Base-by-base conservation (phyloP, 2,797 vertebrate genomes). In the Eremophila alpestris region DNA sequence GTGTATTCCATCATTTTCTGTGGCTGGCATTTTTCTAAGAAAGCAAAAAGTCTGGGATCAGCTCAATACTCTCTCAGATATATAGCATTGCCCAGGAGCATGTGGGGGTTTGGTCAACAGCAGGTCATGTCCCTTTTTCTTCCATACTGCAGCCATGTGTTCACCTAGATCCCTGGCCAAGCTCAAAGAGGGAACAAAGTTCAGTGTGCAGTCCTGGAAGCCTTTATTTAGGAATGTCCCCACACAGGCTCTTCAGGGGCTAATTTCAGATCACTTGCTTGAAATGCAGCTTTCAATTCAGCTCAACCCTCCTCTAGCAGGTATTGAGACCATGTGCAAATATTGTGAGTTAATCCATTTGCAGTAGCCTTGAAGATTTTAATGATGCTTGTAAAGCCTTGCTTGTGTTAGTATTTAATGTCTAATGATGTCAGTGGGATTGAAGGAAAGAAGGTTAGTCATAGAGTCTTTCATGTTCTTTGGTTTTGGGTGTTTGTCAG, bases 71-170 rank as follows among this genome's bases (percentile, higher is more conserved):
- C 26, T 79, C 51, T 69, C 29, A 11, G 10, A 21, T 38, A 54
- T 4, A 23, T 7, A 40, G 6, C n/a, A 15, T 34, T 79, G 26
- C 23, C 32, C 16, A 59, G 67, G 38, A 75, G 48, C 1, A 0
- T 2, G 0, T 14, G 49, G 22, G 65, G 21, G 13, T 77, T 76
- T 41, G 41, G 11, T 59, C 26, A 62, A 40, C 15, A 79, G 27
- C 43, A 76, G 45, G 40, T 69, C 71, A 59, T 11, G 45, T 68
- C 8, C 14, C 5, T 70, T 92, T 82, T 83, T 70, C 68, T 87
- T 34, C 36, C 16, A 5, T 58, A 36, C 7, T 6, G 5, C 48
- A 63, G 36, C 71, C 26, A 2, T 0, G 3, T 55, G 23, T 41
- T 84, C 45, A 62, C 24, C n/a, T 59, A 18, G 7, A 16, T 54